These are phyloP conservation scores for Cremastinae sp. DNA, from an alignment of 2,888 invertebrate genomes.

Conservation along the genomic window DNA sequence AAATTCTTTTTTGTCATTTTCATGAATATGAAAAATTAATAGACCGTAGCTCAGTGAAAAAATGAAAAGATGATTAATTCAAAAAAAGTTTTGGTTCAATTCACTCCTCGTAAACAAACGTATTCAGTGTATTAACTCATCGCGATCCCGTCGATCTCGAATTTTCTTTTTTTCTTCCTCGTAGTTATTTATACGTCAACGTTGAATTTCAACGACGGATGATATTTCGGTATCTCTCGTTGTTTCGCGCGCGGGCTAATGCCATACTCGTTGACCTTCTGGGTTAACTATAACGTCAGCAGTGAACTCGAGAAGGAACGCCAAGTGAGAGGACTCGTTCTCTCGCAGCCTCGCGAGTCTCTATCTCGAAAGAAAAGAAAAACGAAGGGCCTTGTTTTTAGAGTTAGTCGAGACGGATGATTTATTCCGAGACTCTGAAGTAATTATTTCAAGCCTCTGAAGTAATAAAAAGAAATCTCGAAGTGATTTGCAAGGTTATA, in stretches of 20 bases:
- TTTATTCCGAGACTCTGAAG: too few species aligned
- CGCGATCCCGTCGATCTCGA: too few species aligned
- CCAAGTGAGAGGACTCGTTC: conserved; percentile 12
- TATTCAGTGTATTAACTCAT: too few species aligned
- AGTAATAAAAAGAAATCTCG: neutral
- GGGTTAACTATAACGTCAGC: conserved; percentile 8
- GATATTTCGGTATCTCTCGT: conserved; percentile 22
- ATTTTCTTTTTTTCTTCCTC: neutral
- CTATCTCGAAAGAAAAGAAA: conserved; percentile 2
- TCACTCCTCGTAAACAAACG: too few species aligned
- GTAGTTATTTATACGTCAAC: conserved; percentile 13
- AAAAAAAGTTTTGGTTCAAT: too few species aligned
- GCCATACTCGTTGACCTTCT: conserved; percentile 36
- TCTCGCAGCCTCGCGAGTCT: neutral
- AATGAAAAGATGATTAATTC: too few species aligned
- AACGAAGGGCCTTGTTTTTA: conserved; percentile 32
- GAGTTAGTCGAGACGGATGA: too few species aligned
- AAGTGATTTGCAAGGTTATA: neutral
- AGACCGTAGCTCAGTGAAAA: too few species aligned
- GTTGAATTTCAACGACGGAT: conserved; percentile 2
- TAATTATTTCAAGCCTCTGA: too few species aligned
- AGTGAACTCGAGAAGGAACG: conserved; percentile 15
- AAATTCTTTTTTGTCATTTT: neutral
- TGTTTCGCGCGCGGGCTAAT: conserved; percentile 21
- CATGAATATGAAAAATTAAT: neutral